Evolutionary conservation across 2,797 vertebrate species (phyloP), one percentile per base, ranked within the genome.

Genomic region (Acipenser oxyrinchus): DNA sequence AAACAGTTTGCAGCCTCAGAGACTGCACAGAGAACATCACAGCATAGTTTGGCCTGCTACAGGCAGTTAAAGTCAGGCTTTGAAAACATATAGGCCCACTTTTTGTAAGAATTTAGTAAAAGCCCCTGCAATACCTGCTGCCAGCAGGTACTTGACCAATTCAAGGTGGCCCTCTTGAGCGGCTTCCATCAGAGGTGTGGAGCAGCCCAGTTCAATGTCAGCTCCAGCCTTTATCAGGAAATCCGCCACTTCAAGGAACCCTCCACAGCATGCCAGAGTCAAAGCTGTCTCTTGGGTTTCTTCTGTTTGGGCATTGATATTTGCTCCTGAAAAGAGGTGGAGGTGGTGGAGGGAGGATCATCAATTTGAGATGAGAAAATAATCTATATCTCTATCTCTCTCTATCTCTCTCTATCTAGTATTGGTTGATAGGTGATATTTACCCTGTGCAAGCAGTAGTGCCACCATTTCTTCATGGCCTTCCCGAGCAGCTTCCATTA

Each of bases 401-500:
- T n/a, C n/a, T n/a, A n/a, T n/a, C n/a, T n/a, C n/a, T n/a, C n/a
- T n/a, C n/a, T n/a, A n/a, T n/a, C n/a, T n/a, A n/a, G 9, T 7
- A n/a, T 23, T 10, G 18, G 49, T 18, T 11, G 1, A 51, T 7
- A 63, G 76, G 79, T 37, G 37, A 37, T 37, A 37, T 37, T 37
- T 81, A 98, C 97, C 97, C 91, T 99, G 97, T 71, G 97, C 95
- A 76, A 99, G 87, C 55, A 99, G 91, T 70, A 99, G 87, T 49
- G 96, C 96, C 69, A 99, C 97, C 94, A 99, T 99, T 77, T 99
- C 97, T 67, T 99, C 97, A 1, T 99, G 97, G 70, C 97, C 97
- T 82, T 99, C 97, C 57, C 97, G 92, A 62, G 97, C 95, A 74
- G 97, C 97, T 82, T 99, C 97, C 97, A 99, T 99, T 67, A 99